Evolutionary conservation across 2,797 vertebrate species (phyloP).

Genomic region (Myripristis murdjan): DNA sequence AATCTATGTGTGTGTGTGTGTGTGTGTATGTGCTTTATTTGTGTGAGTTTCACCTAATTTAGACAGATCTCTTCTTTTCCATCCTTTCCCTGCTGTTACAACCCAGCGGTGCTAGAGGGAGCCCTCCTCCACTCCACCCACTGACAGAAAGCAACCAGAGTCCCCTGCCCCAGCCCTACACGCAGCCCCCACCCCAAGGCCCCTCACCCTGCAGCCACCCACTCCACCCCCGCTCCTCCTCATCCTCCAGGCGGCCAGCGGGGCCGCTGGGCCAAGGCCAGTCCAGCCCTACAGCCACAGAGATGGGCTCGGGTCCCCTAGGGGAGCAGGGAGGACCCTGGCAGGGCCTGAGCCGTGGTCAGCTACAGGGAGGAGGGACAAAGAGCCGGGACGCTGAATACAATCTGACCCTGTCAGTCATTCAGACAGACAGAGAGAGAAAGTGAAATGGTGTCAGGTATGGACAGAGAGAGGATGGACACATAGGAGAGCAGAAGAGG

Average conservation of each 20-base stretch:
- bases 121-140: slow-evolving; percentile 81
- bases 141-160: slow-evolving; percentile 30
- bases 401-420: slow-evolving; percentile 77
- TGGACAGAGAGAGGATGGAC: slow-evolving; percentile 19
- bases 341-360: slow-evolving; percentile 66
- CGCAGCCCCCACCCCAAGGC: not conserved
- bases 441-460: slow-evolving; percentile 28
- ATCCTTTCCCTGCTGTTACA: slow-evolving; percentile 81
- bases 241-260: slow-evolving; percentile 58
- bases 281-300: slow-evolving; percentile 66
- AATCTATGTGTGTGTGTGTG: not conserved
- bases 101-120: slow-evolving; percentile 90
- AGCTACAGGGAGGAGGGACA: slow-evolving; percentile 68
- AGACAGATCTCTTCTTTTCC: not conserved
- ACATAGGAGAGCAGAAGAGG: slow-evolving; percentile 36
- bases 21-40: slow-evolving; percentile 11
- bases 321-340: slow-evolving; percentile 61
- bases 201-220: slow-evolving; percentile 18
- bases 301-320: slow-evolving; percentile 63
- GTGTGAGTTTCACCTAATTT: slow-evolving; percentile 6
- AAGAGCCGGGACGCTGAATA: slow-evolving; percentile 66
- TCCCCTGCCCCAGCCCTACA: not conserved
- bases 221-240: slow-evolving; percentile 17
- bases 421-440: slow-evolving; percentile 25
- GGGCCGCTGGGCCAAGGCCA: slow-evolving; percentile 73